Conservation (phyloP, 64 coral and sea anemone species). For the Platygyra sinensis region DNA sequence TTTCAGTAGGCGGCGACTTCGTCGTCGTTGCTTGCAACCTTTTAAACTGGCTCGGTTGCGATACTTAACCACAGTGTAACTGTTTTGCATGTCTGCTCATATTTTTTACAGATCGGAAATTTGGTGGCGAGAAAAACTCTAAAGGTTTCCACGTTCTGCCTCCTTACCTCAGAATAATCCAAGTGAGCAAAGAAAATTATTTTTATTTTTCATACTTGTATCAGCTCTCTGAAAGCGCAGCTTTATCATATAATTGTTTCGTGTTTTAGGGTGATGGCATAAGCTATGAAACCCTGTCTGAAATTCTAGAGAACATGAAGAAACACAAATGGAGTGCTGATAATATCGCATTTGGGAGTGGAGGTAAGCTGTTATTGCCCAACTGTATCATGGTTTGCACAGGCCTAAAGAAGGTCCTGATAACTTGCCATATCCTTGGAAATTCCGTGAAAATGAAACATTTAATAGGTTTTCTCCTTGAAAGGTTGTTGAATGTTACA, state of each 20-base stretch:
- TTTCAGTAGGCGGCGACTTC: too few relatives aligned
- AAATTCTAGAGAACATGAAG: constrained; percentile 90
- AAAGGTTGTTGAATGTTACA: too few relatives aligned
- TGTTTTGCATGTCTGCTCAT: too few relatives aligned
- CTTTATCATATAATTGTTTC: neutral
- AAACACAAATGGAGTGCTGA: constrained; percentile 89
- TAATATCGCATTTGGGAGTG: constrained; percentile 84
- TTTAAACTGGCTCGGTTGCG: neutral
- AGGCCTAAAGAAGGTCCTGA: too few relatives aligned
- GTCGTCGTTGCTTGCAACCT: too few relatives aligned
- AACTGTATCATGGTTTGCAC: neutral
- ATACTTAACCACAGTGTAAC: neutral
- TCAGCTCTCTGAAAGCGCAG: neutral
- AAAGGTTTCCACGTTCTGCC: constrained; percentile 83
- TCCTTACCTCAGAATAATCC: constrained; percentile 86
- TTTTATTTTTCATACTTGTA: neutral
- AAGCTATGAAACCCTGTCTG: constrained; percentile 78
- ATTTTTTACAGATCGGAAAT: constrained; percentile 62
- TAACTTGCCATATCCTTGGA: too few relatives aligned
- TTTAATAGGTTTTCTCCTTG: too few relatives aligned
- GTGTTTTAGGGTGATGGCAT: constrained; percentile 79
- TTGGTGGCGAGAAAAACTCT: constrained; percentile 80
- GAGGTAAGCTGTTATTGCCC: constrained; percentile 33
- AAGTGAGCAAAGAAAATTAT: constrained; percentile 52
- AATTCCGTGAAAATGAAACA: too few relatives aligned